Evolutionary conservation across 2,797 vertebrate genomes (phyloP).

Genomic region (Eremophila alpestris): DNA sequence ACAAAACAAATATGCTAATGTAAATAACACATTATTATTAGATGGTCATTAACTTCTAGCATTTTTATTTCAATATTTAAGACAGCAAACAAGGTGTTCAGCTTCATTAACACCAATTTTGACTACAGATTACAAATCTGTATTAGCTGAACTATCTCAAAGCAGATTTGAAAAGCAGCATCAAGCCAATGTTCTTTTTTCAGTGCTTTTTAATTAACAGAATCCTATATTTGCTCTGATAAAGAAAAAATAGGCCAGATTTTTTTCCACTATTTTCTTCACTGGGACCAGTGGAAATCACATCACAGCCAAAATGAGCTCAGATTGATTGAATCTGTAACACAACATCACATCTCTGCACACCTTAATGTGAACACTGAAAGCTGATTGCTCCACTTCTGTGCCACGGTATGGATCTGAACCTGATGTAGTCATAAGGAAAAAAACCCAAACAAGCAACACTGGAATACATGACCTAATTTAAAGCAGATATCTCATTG

Average conservation of each 20-base stretch:
- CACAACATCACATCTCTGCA: neutral
- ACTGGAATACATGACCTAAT: conserved; percentile 20
- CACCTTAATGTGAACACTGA: neutral
- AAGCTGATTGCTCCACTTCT: conserved; percentile 4
- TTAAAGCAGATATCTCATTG: conserved; percentile 35
- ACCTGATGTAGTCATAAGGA: neutral
- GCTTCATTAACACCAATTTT: neutral
- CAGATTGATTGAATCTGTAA: neutral
- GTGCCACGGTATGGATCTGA: neutral
- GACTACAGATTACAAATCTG: neutral
- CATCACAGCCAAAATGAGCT: neutral
- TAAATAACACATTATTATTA: neutral
- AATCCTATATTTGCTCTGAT: neutral
- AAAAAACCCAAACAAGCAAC: neutral
- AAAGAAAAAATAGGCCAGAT: neutral
- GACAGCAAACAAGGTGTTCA: neutral
- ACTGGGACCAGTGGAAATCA: neutral
- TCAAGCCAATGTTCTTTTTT: neutral
- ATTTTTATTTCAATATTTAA: conserved; percentile 18
- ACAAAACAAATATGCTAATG: neutral
- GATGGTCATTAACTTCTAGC: neutral
- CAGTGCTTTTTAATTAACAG: neutral
- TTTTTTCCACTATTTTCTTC: neutral
- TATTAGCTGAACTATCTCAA: neutral
- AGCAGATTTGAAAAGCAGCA: neutral